Evolutionary conservation across 2,113 vertebrate species (phyloP).

Genomic region (Laticauda laticaudata): DNA sequence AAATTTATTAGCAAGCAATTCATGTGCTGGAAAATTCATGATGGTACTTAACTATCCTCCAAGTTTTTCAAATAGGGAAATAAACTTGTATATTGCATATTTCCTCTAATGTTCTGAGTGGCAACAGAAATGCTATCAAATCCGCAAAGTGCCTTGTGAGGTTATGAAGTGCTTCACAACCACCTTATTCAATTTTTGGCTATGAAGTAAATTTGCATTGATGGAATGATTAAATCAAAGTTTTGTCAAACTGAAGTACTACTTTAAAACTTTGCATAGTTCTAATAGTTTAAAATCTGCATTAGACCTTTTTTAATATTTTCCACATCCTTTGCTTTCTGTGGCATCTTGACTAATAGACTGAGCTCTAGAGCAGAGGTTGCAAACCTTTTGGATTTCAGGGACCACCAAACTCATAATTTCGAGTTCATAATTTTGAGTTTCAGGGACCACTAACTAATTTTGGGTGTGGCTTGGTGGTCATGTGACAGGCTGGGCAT

Average conservation of each 20-base stretch:
- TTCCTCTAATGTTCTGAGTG: not conserved
- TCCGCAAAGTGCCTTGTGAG: not conserved
- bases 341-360: not conserved
- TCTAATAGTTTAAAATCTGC: not conserved
- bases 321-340: not conserved
- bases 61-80: not conserved
- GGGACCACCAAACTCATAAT: too few relatives aligned
- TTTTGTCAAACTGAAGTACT: not conserved
- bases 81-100: not conserved
- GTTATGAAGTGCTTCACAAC: not conserved
- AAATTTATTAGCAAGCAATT: not conserved
- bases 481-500: too few relatives aligned
- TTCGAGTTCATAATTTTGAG: too few relatives aligned
- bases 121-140: not conserved
- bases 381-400: too few relatives aligned
- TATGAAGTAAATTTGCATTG: not conserved
- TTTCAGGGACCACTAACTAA: too few relatives aligned
- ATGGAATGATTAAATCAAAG: not conserved
- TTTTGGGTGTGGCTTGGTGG: too few relatives aligned
- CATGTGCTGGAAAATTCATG: not conserved
- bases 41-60: not conserved
- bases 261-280: not conserved
- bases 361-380: not conserved
- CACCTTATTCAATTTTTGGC: not conserved
- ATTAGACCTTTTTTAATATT: not conserved